Evolutionary conservation across 2,888 invertebrate genomes (phyloP), one percentile per base, ranked within the genome.

Genomic region (Drosophila vallismaia): DNA sequence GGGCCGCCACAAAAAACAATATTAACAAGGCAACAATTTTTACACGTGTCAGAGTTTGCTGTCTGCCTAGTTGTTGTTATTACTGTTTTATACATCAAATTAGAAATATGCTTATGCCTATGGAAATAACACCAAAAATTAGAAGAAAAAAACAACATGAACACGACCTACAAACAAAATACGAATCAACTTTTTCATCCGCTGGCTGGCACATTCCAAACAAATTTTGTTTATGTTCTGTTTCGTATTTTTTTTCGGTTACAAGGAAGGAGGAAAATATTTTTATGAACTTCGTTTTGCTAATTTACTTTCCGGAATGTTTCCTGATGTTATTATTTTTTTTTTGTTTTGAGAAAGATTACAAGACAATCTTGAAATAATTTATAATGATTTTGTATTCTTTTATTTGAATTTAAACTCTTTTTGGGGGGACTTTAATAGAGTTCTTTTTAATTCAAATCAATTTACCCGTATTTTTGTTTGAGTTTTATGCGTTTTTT

Each of bases 11-110:
- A 75, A 63, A 52, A 62, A 66, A 62, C 45, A 54, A 69, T 56
- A 64, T 81, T 68, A 82, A 79, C 80, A 74, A 71, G 76, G 76
- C 50, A 63, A 77, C 82, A 77, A 79, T 85, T 82, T 79, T 62
- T 69, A 55, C 67, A 68, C 62, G 68, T 57, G 58, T 58, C 60
- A 45, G 64, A 50, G 45, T 59, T 59, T 48, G 63, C 44, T 46
- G 48, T 28, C 46, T 38, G 19, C 19, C 19, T 19, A 19, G 19
- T 44, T 60, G 44, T 33, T 63, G 53, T 46, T 67, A 57, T 58
- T 58, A 38, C 44, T 28, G 42, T 40, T 51, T 42, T 57, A 51
- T 54, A 54, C 71, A 60, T 51, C 68, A 68, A 69, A 70, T 78
- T 72, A 55, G 70, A 82, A 79, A 72, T 79, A 76, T 79, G 79